Conservation (phyloP, 2,888 invertebrate genomes). For the Falcaria lacertinaria region DNA sequence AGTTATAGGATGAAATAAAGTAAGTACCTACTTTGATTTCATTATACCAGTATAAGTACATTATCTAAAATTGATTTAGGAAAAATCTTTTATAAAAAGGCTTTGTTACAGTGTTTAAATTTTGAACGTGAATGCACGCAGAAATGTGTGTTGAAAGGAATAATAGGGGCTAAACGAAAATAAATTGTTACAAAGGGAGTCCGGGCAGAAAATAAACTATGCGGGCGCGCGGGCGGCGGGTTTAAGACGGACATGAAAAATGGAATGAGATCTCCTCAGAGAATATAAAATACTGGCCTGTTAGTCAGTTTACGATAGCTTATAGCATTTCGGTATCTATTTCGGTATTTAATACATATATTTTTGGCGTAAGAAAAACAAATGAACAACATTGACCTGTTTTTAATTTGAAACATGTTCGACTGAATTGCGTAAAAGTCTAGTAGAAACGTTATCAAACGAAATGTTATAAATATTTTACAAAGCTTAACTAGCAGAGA, state of each 20-base stretch:
- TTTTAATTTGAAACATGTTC: too few relatives aligned
- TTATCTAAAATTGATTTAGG: background rate
- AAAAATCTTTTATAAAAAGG: background rate
- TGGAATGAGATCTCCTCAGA: slow-evolving; percentile 24
- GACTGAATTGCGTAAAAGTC: too few relatives aligned
- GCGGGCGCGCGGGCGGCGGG: slow-evolving; percentile 28
- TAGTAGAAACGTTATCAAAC: too few relatives aligned
- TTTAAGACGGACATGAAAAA: slow-evolving; percentile 31
- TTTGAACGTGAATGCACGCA: slow-evolving; percentile 13
- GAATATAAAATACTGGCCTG: slow-evolving; percentile 23
- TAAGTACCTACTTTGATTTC: background rate
- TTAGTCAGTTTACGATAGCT: slow-evolving; percentile 6
- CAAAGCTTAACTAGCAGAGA: background rate
- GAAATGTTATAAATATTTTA: slow-evolving; percentile 2
- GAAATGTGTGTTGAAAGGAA: slow-evolving; percentile 17
- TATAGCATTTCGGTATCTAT: too few relatives aligned
- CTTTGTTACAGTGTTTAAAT: background rate
- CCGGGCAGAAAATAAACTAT: slow-evolving; percentile 42
- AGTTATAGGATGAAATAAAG: slow-evolving; percentile 4
- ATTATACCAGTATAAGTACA: background rate
- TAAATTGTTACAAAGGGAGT: slow-evolving; percentile 44
- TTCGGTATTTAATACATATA: too few relatives aligned
- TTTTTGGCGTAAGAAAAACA: too few relatives aligned
- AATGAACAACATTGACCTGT: too few relatives aligned
- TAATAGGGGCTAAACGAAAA: slow-evolving; percentile 33